Percentiles rank a stretch among this genome's conserved stretches.
These are phyloP conservation scores for Pseudonaja textilis DNA, from an alignment of 2,113 vertebrate genomes.

Conservation along the genomic window DNA sequence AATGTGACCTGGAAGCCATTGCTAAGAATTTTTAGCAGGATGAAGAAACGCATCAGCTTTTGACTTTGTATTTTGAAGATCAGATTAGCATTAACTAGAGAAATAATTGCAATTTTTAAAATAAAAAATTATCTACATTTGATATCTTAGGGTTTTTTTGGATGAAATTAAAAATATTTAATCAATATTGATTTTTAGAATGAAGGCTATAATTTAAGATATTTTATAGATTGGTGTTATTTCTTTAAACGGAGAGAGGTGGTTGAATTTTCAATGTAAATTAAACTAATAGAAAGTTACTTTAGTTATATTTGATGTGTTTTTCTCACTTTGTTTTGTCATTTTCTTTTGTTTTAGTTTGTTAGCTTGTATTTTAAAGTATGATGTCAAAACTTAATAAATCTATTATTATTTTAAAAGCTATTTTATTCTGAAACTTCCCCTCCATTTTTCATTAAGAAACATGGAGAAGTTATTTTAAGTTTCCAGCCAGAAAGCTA, in stretches of 20 bases:
- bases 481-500: background rate
- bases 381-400: background rate
- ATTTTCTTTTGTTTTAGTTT: background rate
- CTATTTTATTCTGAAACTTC: background rate
- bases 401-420: background rate
- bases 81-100: background rate
- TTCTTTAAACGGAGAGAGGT: background rate
- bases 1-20: background rate
- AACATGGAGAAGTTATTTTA: background rate
- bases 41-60: background rate
- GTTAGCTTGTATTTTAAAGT: background rate
- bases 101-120: background rate
- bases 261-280: background rate
- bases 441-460: background rate
- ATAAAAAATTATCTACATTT: background rate
- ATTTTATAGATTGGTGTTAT: background rate
- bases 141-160: background rate
- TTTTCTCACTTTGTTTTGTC: background rate
- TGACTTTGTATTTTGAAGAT: background rate
- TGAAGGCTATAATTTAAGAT: background rate
- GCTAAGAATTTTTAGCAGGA: background rate
- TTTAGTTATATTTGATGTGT: background rate
- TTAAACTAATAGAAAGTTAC: background rate
- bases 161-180: background rate
- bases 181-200: background rate